Evolutionary conservation across 1,140 invertebrate genomes (phyloP).

Genomic region (Mercenaria mercenaria): DNA sequence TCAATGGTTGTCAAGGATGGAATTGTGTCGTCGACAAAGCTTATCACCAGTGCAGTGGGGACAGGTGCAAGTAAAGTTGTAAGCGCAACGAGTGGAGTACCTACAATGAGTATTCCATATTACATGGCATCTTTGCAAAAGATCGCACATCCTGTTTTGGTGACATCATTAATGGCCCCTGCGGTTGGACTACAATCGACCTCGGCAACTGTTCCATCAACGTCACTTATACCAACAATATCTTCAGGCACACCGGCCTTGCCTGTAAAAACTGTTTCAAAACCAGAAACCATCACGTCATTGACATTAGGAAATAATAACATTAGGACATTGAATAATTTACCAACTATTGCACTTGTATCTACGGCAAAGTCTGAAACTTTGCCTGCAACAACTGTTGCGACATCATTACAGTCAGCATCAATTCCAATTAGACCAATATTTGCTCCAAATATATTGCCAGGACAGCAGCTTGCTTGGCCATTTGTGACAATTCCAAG

Average conservation of each 20-base stretch:
- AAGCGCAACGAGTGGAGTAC: background rate
- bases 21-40: constrained; percentile 10
- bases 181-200: constrained; percentile 22
- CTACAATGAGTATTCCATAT: constrained; percentile 52
- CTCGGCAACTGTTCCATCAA: background rate
- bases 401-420: background rate
- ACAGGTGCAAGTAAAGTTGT: constrained; percentile 3
- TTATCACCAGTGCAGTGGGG: background rate
- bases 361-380: background rate
- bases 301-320: constrained; percentile 5
- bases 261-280: constrained; percentile 23
- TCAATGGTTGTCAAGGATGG: constrained; percentile 51
- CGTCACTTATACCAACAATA: background rate
- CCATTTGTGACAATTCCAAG: constrained; percentile 56
- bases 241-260: background rate
- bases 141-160: constrained; percentile 54
- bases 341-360: background rate
- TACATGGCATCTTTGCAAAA: constrained; percentile 62
- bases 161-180: constrained; percentile 60
- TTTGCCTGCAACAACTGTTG: background rate
- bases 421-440: constrained; percentile 43
- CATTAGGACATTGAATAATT: constrained; percentile 11
- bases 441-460: constrained; percentile 49
- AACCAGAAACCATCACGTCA: background rate
- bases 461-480: constrained; percentile 44